Evolutionary conservation across 2,888 invertebrate species (phyloP), one percentile per base, ranked within the genome.

Genomic region (Muschampia plurimacula): DNA sequence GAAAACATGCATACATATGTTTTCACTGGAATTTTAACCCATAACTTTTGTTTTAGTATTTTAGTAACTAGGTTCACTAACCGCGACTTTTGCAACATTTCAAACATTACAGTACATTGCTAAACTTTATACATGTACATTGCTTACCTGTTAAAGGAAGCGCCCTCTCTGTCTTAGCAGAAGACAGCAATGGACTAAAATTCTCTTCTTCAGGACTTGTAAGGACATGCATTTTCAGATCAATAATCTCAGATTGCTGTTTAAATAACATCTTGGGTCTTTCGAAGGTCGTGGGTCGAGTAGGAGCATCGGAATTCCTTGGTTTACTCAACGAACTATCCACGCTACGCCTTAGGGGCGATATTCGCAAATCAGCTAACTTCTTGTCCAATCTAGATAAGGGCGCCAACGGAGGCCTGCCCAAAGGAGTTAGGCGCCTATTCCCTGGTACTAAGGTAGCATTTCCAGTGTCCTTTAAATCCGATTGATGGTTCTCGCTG

Each of bases 241-340:
- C 95, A 74, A 95, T 94, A 4, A 93, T 89, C 77, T 94, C 94
- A 0, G 94, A 92, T 28, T 92, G 92, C 73, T 93, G 93, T 74
- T 93, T 94, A 65, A 90, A 91, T 68, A 93, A 76, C 75, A 87
- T 81, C 77, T 91, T 91, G n/a, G 92, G 91, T 76, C 90, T 89
- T 77, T 92, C 93, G 49, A 88, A 85, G 7, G 84, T 80, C 4
- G 84, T 80, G 0, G 88, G 84, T 1, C 91, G 81, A 77, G 79
- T 87, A 0, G 83, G 86, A 70, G 90, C 92, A 49, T 91, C 86
- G 66, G 87, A 77, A 0, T 90, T 77, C 41, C 77, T 81, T 3
- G 90, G 89, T 80, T 92, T 93, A 1, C 87, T 77, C n/a, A 87
- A 32, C 71, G 92, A 81, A 59, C 84, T 85, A 55, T 93, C 93